Evolutionary conservation across 2,888 invertebrate genomes (phyloP).

Genomic region (Trachelus stipa): DNA sequence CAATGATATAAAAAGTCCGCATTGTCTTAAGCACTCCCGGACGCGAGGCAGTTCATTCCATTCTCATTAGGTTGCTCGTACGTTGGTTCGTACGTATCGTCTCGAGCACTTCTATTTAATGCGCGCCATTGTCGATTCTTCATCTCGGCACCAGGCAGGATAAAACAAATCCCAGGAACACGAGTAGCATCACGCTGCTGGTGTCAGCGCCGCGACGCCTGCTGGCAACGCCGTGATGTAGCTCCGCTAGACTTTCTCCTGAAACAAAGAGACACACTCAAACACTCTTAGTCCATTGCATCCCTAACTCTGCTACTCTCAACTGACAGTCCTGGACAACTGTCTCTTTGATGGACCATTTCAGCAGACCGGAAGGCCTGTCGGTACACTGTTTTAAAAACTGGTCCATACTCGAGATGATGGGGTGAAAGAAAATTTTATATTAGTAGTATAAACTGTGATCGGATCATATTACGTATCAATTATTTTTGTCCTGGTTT

Average conservation of each 20-base stretch:
- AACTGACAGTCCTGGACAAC: background rate
- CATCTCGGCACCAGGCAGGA: conserved; percentile 58
- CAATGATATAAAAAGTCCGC: conserved; percentile 18
- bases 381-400: too few relatives aligned
- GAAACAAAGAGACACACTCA: conserved; percentile 59
- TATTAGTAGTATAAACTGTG: background rate
- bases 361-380: background rate
- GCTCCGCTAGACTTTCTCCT: conserved; percentile 75
- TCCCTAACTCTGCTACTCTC: background rate
- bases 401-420: background rate
- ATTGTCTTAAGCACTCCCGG: conserved; percentile 10
- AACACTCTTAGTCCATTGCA: conserved; percentile 22
- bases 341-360: background rate
- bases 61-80: background rate
- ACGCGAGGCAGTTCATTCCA: conserved; percentile 5
- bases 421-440: background rate
- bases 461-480: background rate
- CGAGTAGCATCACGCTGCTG: conserved; percentile 28
- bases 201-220: conserved; percentile 11
- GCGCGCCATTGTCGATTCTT: conserved; percentile 44
- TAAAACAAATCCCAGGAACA: conserved; percentile 45
- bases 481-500: background rate
- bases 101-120: conserved; percentile 21
- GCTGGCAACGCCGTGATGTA: conserved; percentile 68
- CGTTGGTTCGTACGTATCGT: background rate